Evolutionary conservation across 1,140 invertebrate species (phyloP), one percentile per base, ranked within the genome.

Genomic region (Grapholita molesta): DNA sequence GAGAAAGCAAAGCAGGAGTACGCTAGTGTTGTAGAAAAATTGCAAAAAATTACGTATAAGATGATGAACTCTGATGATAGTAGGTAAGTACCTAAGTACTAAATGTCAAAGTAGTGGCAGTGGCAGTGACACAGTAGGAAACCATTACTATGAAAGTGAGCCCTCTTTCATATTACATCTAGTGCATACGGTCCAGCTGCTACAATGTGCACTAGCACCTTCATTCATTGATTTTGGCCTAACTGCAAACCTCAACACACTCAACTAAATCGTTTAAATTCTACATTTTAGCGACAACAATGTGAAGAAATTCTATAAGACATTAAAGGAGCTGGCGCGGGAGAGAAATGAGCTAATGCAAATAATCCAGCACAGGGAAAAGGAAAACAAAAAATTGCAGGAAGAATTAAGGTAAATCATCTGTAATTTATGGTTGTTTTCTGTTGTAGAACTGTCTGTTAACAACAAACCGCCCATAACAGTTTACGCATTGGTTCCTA

Each of bases 1-100:
- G 84, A 92, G 30, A 81, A 85, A 64, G 86, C 90, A 8, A 92
- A 91, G 35, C 87, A 89, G 61, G 75, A 86, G 66, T 89, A 89
- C 52, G 61, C 68, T 8, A 73, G 79, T 61, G 68, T 85, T 33
- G 28, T 82, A 2, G 73, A 48, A n/a, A 88, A 85, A 48, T 68
- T 91, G 24, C 73, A 88, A 67, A 83, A 80, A 55, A 81, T 90
- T 28, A 89, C 86, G 15, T 73, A 75, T 65, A 91, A 84, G 61
- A 71, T 90, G 68, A 87, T 87, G 78, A 85, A 86, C 65, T 78
- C 78, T 21, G 79, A 88, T 72, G 82, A 85, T 67, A 78, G 79
- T 48, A 88, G 86, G 87, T 90, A 68, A 30, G 64, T 38, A n/a
- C n/a, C 11, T 38, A 3, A 2, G 7, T 30, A 30, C 7, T 30